Percentiles rank a stretch among this genome's conserved stretches.
Evolutionary conservation across 64 coral and sea anemone genomes (phyloP).

Genomic region (Pocillopora damicornis): DNA sequence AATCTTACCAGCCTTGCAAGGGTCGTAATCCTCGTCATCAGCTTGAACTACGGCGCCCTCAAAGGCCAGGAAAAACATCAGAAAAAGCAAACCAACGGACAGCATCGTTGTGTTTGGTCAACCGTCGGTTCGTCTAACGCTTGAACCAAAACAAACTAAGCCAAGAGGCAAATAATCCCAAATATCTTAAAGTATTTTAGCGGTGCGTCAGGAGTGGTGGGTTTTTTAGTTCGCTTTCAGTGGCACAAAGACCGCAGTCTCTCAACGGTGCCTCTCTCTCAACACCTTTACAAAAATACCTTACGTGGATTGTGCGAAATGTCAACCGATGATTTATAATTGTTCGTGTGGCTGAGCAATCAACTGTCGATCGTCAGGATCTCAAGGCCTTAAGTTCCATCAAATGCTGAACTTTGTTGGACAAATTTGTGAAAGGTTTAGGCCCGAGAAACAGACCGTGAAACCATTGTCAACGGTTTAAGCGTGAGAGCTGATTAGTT

Average conservation of each 20-base stretch:
- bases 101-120: not conserved
- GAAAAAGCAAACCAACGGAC: not conserved
- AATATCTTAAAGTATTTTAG: not conserved
- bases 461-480: not conserved
- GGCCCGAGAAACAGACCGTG: not conserved
- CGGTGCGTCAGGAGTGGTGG: not conserved
- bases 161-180: not conserved
- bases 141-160: not conserved
- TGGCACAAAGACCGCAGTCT: not conserved
- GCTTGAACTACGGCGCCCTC: slow-evolving; percentile 2
- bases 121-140: not conserved
- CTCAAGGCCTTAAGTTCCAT: not conserved
- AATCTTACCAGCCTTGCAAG: slow-evolving; percentile 82
- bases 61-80: slow-evolving; percentile 9
- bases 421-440: not conserved
- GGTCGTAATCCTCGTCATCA: slow-evolving; percentile 78
- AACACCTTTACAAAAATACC: slow-evolving; percentile 27
- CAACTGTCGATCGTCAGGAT: not conserved
- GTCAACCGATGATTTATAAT: slow-evolving; percentile 3
- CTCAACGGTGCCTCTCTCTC: not conserved
- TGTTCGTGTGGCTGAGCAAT: not conserved
- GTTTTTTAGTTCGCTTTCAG: not conserved
- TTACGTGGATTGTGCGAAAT: not conserved
- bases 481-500: not conserved
- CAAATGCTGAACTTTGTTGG: not conserved